Evolutionary conservation across 2,797 vertebrate genomes (phyloP), one percentile per base, ranked within the genome.

Genomic region (Myiotriccus ornatus): DNA sequence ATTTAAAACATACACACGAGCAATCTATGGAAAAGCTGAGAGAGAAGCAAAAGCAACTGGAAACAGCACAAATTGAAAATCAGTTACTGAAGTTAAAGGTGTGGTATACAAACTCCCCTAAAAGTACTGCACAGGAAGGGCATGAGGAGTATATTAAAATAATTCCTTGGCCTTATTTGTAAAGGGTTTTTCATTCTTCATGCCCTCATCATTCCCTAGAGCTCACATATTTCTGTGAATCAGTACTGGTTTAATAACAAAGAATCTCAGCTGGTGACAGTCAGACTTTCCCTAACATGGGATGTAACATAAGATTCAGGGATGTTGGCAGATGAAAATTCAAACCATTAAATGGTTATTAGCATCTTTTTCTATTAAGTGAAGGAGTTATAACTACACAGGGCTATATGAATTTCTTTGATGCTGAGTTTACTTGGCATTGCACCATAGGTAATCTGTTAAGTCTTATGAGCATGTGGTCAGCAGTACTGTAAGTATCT

Each of bases 1-100:
- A 89, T 89, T 91, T 99, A 87, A 98, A 97, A 84, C 98, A 97
- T 93, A 98, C 98, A 3, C 98, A 98, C 2, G 97, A 98, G 34
- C 98, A 98, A 43, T 98, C 99, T 3, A 97, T 99, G 97, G 98
- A 98, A 83, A 98, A 98, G 84, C 98, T 99, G 80, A 98, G 96
- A 91, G 98, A 99, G 73, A 99, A 98, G 77, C 98, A 99, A 94
- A 97, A 90, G 80, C 98, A 99, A 94, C 96, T 99, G 81, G 98
- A 98, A 28, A 97, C 96, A 0, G 98, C 98, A 0, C 98, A 99
- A 44, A 98, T 98, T 27, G 99, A 99, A 96, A 99, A 99, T 97
- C 98, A 98, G 87, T 97, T 98, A 63, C 95, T 99, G 93, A 99
- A 98, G 90, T 97, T 98, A 69, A 98, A 99, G 99, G 99, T 99